Percentiles rank a stretch among this genome's conserved stretches.
Conservation (phyloP, 2,797 vertebrate species). For the Xiphophorus birchmanni region DNA sequence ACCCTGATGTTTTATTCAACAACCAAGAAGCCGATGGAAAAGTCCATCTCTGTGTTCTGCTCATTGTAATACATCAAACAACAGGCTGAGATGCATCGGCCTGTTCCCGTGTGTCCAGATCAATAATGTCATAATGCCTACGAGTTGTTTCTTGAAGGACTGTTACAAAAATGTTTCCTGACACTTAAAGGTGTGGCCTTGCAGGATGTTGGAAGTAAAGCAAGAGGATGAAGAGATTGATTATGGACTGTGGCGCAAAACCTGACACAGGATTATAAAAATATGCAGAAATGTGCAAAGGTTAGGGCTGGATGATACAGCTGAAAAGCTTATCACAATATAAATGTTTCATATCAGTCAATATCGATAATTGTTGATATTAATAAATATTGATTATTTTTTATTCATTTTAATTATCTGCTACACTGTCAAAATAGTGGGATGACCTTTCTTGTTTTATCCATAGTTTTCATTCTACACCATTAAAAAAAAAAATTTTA, state of each 20-base stretch:
- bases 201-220: slow-evolving; percentile 27
- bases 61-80: slow-evolving; percentile 64
- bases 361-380: too few species aligned
- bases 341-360: too few species aligned
- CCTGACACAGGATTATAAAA: slow-evolving; percentile 13
- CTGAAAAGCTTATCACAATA: too few species aligned
- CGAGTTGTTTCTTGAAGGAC: slow-evolving; percentile 57
- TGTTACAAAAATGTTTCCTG: slow-evolving; percentile 42
- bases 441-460: too few species aligned
- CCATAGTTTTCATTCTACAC: too few species aligned
- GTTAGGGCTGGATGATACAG: not conserved
- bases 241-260: slow-evolving; percentile 15
- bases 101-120: slow-evolving; percentile 64
- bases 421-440: too few species aligned
- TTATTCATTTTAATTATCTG: too few species aligned
- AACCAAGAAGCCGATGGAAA: slow-evolving; percentile 58
- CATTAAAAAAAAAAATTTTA: too few species aligned
- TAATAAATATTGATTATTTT: too few species aligned
- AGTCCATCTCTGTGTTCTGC: slow-evolving; percentile 62
- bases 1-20: slow-evolving; percentile 75
- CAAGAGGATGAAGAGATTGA: slow-evolving; percentile 32
- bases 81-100: slow-evolving; percentile 54
- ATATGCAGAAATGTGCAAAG: slow-evolving; percentile 1
- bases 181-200: slow-evolving; percentile 41
- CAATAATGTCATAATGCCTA: slow-evolving; percentile 62